Evolutionary conservation across 2,797 vertebrate genomes (phyloP).

Genomic region (Coranthus polyacanthus): DNA sequence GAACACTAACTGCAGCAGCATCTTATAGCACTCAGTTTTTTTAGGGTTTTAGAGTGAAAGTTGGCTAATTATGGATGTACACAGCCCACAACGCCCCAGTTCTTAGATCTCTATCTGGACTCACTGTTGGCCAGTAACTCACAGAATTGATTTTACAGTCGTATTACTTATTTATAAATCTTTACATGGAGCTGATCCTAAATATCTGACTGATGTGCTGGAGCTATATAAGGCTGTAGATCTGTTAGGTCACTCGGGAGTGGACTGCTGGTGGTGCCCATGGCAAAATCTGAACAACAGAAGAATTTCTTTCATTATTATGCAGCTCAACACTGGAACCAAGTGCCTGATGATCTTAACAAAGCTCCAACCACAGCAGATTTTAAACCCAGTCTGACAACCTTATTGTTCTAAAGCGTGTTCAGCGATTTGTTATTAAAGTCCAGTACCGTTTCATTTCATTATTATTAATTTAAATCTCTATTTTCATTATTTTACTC

Average conservation of each 20-base stretch:
- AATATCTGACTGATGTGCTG: constrained; percentile 14
- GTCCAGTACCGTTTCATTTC: too few relatives aligned
- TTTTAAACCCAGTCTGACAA: too few relatives aligned
- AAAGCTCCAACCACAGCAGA: background rate
- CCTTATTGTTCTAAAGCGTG: too few relatives aligned
- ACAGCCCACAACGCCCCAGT: background rate
- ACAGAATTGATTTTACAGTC: constrained; percentile 25
- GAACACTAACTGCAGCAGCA: constrained; percentile 1
- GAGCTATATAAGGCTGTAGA: constrained; percentile 2
- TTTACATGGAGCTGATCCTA: constrained; percentile 17
- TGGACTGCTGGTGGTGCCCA: constrained; percentile 8
- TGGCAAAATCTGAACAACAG: constrained; percentile 20
- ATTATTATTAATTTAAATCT: too few relatives aligned
- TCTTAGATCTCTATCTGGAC: background rate
- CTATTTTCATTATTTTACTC: too few relatives aligned
- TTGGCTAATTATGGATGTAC: constrained; percentile 8
- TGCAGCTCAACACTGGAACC: constrained; percentile 9
- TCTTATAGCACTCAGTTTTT: background rate
- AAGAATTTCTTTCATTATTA: constrained; percentile 20
- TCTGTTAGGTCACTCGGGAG: constrained; percentile 19
- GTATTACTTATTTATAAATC: constrained; percentile 32
- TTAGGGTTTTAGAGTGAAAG: background rate
- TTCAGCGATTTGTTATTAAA: too few relatives aligned
- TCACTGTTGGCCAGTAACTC: background rate
- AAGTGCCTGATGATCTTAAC: constrained; percentile 1